phyloP scores from a whole-genome alignment of 2,113 vertebrate genomes.

The Heloderma charlesbogerti region DNA sequence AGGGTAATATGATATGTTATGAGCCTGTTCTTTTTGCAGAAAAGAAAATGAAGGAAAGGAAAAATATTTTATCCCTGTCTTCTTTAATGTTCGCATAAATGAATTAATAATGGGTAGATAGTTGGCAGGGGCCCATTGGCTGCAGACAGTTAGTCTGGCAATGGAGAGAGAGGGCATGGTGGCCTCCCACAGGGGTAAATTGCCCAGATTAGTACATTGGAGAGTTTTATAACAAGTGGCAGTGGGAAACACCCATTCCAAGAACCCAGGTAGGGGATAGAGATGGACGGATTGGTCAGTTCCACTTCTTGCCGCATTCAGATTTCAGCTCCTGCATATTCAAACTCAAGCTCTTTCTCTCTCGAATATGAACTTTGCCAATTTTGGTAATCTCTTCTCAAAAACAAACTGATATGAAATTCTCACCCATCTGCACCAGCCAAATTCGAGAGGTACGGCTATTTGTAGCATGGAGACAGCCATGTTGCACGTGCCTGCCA shows the following conservation, averaged over 20 bases:
- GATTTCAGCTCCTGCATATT: too few species aligned
- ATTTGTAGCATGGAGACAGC: too few species aligned
- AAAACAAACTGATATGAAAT: too few species aligned
- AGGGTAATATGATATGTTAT: conserved; percentile 12
- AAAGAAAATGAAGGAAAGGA: background rate
- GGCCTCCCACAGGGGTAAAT: background rate
- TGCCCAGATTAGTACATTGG: background rate
- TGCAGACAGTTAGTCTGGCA: background rate
- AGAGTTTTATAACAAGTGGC: too few species aligned
- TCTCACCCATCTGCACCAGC: too few species aligned
- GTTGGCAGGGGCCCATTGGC: conserved; percentile 45
- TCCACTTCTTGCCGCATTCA: too few species aligned
- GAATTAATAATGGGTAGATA: conserved; percentile 74
- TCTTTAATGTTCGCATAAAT: conserved; percentile 55
- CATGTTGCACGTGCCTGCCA: too few species aligned
- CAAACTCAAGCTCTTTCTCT: too few species aligned
- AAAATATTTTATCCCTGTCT: conserved; percentile 36
- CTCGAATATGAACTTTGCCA: too few species aligned
- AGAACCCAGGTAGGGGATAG: too few species aligned
- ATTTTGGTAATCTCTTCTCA: too few species aligned
- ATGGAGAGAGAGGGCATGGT: background rate
- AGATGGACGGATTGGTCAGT: background rate
- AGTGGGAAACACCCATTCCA: background rate
- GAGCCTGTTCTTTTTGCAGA: conserved; percentile 2
- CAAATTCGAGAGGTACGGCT: too few species aligned